Percentiles rank a stretch among this genome's conserved stretches.
Evolutionary conservation across 2,113 vertebrate species (phyloP).

Genomic region (Apodemus sylvaticus): DNA sequence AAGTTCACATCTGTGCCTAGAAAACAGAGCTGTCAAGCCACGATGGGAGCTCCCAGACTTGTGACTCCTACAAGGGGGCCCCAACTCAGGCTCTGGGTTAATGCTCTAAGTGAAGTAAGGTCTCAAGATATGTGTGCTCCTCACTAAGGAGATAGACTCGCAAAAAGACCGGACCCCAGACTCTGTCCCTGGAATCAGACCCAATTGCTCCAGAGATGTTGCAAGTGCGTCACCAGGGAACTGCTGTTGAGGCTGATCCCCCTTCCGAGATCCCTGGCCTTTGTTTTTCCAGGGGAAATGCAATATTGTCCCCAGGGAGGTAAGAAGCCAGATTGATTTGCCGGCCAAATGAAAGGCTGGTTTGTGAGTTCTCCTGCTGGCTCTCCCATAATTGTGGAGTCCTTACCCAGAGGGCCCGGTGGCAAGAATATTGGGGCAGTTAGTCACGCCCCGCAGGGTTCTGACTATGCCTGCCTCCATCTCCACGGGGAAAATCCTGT

Average conservation of each 20-base stretch:
- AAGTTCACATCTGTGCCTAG: slow-evolving; percentile 60
- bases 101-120: not conserved
- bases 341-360: slow-evolving; percentile 81
- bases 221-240: slow-evolving; percentile 77
- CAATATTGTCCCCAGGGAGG: slow-evolving; percentile 80
- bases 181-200: slow-evolving; percentile 41
- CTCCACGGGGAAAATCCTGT: slow-evolving; percentile 79
- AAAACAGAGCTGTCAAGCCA: slow-evolving; percentile 49
- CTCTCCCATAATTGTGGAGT: slow-evolving; percentile 80
- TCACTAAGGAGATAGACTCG: not conserved
- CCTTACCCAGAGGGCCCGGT: slow-evolving; percentile 78
- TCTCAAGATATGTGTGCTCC: not conserved
- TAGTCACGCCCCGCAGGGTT: slow-evolving; percentile 80
- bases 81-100: not conserved
- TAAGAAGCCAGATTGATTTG: slow-evolving; percentile 81
- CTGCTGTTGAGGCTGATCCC: slow-evolving; percentile 74
- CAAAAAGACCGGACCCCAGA: not conserved
- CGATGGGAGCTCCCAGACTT: not conserved
- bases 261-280: slow-evolving; percentile 74
- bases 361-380: slow-evolving; percentile 81
- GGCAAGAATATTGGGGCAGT: slow-evolving; percentile 80
- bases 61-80: not conserved
- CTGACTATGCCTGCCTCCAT: slow-evolving; percentile 79
- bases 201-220: slow-evolving; percentile 59
- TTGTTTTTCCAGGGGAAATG: slow-evolving; percentile 83